Evolutionary conservation across 2,797 vertebrate species (phyloP).

Genomic region (Netta rufina): DNA sequence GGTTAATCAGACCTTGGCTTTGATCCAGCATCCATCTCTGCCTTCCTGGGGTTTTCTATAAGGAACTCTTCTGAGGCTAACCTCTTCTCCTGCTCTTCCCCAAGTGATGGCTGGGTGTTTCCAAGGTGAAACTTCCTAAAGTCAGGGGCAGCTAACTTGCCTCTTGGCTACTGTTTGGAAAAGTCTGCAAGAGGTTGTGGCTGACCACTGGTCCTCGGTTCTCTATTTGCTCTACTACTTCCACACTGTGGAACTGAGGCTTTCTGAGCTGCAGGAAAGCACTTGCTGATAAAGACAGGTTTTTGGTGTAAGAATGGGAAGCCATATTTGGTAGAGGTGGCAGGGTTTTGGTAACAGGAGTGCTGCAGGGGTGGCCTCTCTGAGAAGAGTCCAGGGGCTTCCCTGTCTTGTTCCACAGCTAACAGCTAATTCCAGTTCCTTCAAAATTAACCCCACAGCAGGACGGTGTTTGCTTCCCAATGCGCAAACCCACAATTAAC

Average conservation of each 20-base stretch:
- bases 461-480: background rate
- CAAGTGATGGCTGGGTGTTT: background rate
- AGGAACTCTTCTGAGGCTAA: accelerated
- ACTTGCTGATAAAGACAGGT: background rate
- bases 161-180: accelerated
- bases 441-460: background rate
- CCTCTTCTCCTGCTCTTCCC: background rate
- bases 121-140: background rate
- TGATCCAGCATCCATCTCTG: background rate
- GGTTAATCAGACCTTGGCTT: background rate
- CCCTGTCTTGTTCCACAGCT: too few relatives aligned
- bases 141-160: background rate
- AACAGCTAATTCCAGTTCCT: background rate
- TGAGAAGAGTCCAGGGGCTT: background rate
- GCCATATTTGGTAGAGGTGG: accelerated
- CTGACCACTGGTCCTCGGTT: background rate
- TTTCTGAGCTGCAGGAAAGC: background rate
- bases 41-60: background rate
- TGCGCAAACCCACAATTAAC: background rate
- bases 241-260: background rate
- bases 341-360: accelerated
- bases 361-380: background rate
- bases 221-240: background rate
- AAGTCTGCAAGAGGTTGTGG: background rate
- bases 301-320: background rate